A percentile compares a stretch with the other conserved stretches of the same genome.
phyloP scores from a whole-genome alignment of 1,140 invertebrate genomes.

The Sycophila sp. region DNA sequence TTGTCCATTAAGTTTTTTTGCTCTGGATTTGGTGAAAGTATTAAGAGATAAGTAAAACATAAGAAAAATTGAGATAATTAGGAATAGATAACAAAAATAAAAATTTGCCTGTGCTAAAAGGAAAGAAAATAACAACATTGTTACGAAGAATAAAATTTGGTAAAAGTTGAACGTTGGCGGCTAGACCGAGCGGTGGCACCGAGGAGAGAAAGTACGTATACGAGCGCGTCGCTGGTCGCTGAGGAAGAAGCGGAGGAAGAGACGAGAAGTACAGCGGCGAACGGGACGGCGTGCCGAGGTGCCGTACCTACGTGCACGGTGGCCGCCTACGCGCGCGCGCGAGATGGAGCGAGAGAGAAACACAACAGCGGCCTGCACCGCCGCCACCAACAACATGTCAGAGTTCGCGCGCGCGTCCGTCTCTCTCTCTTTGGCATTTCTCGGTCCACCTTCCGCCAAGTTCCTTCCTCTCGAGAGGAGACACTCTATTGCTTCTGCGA shows the following conservation, averaged over 20 bases:
- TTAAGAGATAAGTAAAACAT: not conserved
- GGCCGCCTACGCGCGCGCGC: no score
- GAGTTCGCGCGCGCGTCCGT: constrained; percentile 24
- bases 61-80: not conserved
- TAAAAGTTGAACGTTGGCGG: no score
- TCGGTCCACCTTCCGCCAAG: not conserved
- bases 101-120: no score
- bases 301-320: no score
- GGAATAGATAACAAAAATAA: not conserved
- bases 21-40: constrained; percentile 1
- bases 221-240: no score
- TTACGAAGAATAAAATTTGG: no score
- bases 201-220: no score
- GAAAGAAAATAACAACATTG: not conserved
- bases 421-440: not conserved
- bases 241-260: no score
- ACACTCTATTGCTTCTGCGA: not conserved
- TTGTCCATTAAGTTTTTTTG: constrained; percentile 6
- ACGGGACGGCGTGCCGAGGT: no score
- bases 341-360: not conserved
- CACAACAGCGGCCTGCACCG: not conserved
- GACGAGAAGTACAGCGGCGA: no score
- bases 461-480: not conserved
- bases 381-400: constrained; percentile 19
- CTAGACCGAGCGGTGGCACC: no score